These are phyloP conservation scores for Holothuria scabra DNA, from an alignment of 53 echinoderm and acorn worm genomes.

Conservation along the genomic window DNA sequence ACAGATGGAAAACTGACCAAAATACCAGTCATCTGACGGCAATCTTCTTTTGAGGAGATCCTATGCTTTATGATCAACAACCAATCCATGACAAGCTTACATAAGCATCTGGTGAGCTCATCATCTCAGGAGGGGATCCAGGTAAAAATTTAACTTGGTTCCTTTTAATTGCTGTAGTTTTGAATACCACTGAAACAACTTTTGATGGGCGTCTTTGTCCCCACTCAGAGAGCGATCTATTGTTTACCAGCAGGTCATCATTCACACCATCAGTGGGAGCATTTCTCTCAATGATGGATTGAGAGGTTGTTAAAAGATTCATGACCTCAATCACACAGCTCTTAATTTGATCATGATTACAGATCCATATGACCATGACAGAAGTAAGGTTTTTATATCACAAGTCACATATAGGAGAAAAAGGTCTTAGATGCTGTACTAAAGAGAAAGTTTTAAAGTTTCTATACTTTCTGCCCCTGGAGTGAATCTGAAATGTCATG, in stretches of 20 bases:
- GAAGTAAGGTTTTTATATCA: no score
- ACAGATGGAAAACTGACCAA: no score
- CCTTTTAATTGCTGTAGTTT: conserved; percentile 3
- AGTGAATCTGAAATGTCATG: no score
- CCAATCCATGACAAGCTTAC: not conserved
- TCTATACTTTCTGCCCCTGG: no score
- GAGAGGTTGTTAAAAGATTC: conserved; percentile 14
- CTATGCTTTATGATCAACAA: conserved; percentile 4
- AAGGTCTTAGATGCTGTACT: no score
- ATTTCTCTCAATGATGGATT: not conserved
- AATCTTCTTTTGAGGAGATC: not conserved
- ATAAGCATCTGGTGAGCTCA: conserved; percentile 24
- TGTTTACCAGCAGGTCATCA: conserved; percentile 31
- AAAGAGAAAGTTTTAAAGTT: no score
- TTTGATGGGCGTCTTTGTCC: conserved; percentile 28
- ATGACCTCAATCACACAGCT: not conserved
- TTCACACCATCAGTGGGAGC: conserved; percentile 16
- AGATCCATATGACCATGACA: no score
- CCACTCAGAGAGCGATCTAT: conserved; percentile 18
- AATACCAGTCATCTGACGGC: no score
- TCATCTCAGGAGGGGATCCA: conserved; percentile 23
- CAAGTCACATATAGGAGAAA: no score
- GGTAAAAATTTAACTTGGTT: conserved; percentile 11
- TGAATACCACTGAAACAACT: conserved; percentile 37
- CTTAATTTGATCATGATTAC: no score